Percentiles rank a stretch among this genome's conserved stretches.
Evolutionary conservation across 1,140 invertebrate genomes (phyloP).

Genomic region (Apis cerana): DNA sequence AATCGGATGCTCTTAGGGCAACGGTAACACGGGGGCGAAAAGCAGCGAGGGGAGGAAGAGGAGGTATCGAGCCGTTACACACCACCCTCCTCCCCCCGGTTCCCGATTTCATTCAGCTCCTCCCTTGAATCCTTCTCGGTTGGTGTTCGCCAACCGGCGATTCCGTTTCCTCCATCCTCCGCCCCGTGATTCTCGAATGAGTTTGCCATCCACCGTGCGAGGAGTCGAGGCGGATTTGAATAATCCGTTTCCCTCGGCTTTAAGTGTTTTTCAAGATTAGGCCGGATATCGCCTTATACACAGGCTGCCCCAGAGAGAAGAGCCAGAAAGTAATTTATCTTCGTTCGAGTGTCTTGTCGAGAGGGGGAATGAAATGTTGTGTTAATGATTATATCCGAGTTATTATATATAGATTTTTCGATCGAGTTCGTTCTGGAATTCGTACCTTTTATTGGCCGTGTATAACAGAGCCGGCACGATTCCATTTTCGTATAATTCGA

Average conservation of each 20-base stretch:
- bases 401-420: background rate
- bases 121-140: background rate
- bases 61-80: conserved; percentile 26
- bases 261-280: conserved; percentile 72
- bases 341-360: conserved; percentile 58
- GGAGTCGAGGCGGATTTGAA: conserved; percentile 61
- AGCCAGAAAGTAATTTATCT: conserved; percentile 66
- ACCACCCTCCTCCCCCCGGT: background rate
- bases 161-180: conserved; percentile 16
- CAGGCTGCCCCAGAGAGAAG: conserved; percentile 32
- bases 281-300: conserved; percentile 51
- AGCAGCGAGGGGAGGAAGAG: background rate
- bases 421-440: background rate
- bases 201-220: conserved; percentile 59
- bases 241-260: conserved; percentile 65
- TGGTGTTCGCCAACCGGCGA: conserved; percentile 32
- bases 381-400: conserved; percentile 25
- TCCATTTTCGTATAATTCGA: no score
- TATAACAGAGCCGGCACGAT: no score
- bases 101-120: conserved; percentile 37
- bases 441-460: no score
- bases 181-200: conserved; percentile 53
- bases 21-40: background rate
- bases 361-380: conserved; percentile 15
- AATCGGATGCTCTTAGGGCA: conserved; percentile 4